phyloP scores from a whole-genome alignment of 2,797 vertebrate species.

The Simalia tracyae region DNA sequence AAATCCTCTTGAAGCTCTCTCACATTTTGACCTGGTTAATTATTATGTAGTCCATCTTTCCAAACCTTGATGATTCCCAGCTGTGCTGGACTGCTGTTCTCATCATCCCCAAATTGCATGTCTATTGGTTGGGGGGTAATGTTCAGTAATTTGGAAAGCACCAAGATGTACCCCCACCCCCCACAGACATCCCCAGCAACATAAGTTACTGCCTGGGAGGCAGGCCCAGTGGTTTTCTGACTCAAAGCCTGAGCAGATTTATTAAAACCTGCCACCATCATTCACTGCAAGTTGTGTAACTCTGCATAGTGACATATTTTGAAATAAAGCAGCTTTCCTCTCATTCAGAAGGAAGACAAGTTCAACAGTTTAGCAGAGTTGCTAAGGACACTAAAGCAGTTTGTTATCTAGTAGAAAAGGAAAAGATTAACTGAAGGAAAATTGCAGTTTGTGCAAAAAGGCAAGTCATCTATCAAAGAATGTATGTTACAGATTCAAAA shows the following conservation, averaged over 20 bases:
- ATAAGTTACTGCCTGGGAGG: not conserved
- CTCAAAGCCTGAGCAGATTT: not conserved
- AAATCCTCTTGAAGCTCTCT: not conserved
- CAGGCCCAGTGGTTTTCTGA: not conserved
- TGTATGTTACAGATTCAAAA: constrained; percentile 36
- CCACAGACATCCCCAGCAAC: not conserved
- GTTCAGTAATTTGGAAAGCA: not conserved
- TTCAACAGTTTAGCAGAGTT: constrained; percentile 40
- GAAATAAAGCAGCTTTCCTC: constrained; percentile 42
- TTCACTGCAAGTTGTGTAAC: not conserved
- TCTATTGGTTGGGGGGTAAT: not conserved
- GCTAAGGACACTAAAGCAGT: constrained; percentile 13
- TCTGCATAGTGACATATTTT: not conserved
- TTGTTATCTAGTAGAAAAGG: constrained; percentile 45
- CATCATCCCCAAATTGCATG: not conserved
- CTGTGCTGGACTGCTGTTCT: not conserved
- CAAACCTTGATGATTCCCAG: not conserved
- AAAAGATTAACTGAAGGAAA: constrained; percentile 44
- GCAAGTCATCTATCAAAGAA: constrained; percentile 35
- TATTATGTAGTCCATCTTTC: not conserved
- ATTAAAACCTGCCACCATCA: not conserved
- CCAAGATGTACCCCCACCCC: not conserved
- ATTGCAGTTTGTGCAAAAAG: constrained; percentile 24
- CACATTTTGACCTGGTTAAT: not conserved
- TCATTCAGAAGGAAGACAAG: not conserved